Base-by-base conservation (phyloP, 2,113 vertebrate genomes). In the Caracal caracal region DNA sequence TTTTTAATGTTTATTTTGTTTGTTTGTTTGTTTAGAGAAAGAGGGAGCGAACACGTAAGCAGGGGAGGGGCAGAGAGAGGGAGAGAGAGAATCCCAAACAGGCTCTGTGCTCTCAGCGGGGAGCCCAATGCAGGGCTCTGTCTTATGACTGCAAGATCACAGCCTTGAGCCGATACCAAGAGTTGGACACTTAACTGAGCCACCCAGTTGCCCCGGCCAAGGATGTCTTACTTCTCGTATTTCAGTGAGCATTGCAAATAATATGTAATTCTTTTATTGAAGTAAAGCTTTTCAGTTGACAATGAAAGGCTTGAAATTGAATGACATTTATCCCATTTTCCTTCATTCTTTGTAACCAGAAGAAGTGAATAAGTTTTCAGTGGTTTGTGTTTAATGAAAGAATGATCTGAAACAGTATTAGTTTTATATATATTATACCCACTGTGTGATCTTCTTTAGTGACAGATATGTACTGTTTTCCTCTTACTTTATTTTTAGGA, bases 251-350 rank as follows among this genome's bases (percentile, higher is more conserved):
- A 17, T 30, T 78, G 68, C 0, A 2, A 37, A 35, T n/a, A 40
- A 26, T 1, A 0, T 0, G 0, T 0, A 1, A 20, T 35, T 86
- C 4, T 37, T 37, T 0, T 47, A 11, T 33, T 71, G 65, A 37
- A 53, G 2, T 11, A 7, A 24, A 51, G 19, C 30, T 78, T 91
- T 82, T 53, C 12, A 4, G 13, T 33, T 16, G 71, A 85, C 30
- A 59, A 0, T 0, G 19, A 83, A 26, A 24, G 35, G 17, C 0
- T 0, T 37, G 65, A n/a, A 73, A 49, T 13, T 0, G 0, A 86
- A 56, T 43, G 63, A 20, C 3, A 0, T 12, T 63, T 76, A 3
- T 49, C 63, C 51, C 3, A 40, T 90, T 88, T 84, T 28, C 4
- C 5, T 37, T 93, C 49, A 22, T 43, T 75, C 11, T 63, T 76